Evolutionary conservation across 2,113 vertebrate genomes (phyloP), one percentile per base, ranked within the genome.

Genomic region (Talpa occidentalis): DNA sequence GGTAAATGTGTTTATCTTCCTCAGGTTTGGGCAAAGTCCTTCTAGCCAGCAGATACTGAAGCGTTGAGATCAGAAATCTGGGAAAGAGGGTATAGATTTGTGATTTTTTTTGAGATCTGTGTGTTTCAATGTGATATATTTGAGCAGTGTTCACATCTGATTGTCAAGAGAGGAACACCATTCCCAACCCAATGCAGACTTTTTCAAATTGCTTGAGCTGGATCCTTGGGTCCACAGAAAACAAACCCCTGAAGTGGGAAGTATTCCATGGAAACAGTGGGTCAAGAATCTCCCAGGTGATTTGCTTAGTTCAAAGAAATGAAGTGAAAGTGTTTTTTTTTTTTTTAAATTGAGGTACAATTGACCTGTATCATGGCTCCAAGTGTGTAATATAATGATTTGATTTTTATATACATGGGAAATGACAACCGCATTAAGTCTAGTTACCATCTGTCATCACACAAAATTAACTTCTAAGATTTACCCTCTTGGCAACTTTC

Each of bases 241-340:
- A n/a, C 62, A 49, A 22, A 19, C 7, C 52, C n/a, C 5, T 2
- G 44, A 37, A 64, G 21, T 17, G 15, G 69, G 62, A 59, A 77
- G 84, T 52, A 28, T 62, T 67, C 89, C 26, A 30, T 35, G 42
- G 81, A 62, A 62, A 8, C 8, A 28, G n/a, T 22, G 69, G 52
- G 54, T 49, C 52, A 47, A 74, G n/a, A 69, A 60, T 49, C 82
- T 69, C 76, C 37, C 19, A 7, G 14, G 4, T 17, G 30, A 56
- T 90, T 96, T 26, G 90, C 87, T 59, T 32, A 37, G 60, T 79
- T 60, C 42, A n/a, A 93, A 76, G 40, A 80, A 76, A 93, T 15
- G 88, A 40, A 30, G 6, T 28, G 26, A 28, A 84, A 30, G 60
- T 40, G 59, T 28, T 74, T 78, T 44, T 64, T 60, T 64, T 60